A percentile compares a stretch with the other conserved stretches of the same genome.
Conservation (phyloP, 2,797 vertebrate genomes). For the Harpagifer antarcticus region DNA sequence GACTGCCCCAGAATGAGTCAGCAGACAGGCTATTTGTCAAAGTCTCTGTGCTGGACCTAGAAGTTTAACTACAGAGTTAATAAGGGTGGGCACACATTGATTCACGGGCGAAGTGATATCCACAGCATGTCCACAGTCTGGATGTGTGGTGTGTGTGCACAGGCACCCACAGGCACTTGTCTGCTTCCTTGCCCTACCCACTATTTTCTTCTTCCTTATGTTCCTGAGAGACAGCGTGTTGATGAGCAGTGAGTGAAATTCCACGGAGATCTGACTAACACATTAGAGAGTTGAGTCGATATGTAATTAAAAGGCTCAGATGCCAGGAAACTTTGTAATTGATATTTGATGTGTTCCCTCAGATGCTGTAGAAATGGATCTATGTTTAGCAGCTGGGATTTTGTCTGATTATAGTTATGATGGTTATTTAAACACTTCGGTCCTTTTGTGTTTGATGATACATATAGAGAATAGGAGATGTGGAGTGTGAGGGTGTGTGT, state of each 20-base stretch:
- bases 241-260: conserved; percentile 16
- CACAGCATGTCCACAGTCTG: not conserved
- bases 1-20: conserved; percentile 41
- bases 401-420: conserved; percentile 9
- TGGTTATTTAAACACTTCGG: conserved; percentile 21
- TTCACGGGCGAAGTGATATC: conserved; percentile 5
- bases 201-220: not conserved
- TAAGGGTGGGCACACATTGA: conserved; percentile 21
- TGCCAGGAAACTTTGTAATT: conserved; percentile 23
- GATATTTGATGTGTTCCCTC: conserved; percentile 24
- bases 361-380: conserved; percentile 24
- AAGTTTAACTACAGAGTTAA: conserved; percentile 42
- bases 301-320: conserved; percentile 47
- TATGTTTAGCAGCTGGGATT: conserved; percentile 11
- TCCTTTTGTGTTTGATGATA: not conserved
- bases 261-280: conserved; percentile 14
- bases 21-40: conserved; percentile 52
- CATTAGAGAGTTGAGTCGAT: conserved; percentile 27
- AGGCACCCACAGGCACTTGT: not conserved
- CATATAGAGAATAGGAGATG: not conserved
- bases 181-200: not conserved
- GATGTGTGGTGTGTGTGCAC: not conserved
- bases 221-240: conserved; percentile 4
- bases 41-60: conserved; percentile 26
- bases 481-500: not conserved